These are phyloP conservation scores for Uropetala carovei DNA, from an alignment of 2,888 invertebrate genomes.

Conservation along the genomic window DNA sequence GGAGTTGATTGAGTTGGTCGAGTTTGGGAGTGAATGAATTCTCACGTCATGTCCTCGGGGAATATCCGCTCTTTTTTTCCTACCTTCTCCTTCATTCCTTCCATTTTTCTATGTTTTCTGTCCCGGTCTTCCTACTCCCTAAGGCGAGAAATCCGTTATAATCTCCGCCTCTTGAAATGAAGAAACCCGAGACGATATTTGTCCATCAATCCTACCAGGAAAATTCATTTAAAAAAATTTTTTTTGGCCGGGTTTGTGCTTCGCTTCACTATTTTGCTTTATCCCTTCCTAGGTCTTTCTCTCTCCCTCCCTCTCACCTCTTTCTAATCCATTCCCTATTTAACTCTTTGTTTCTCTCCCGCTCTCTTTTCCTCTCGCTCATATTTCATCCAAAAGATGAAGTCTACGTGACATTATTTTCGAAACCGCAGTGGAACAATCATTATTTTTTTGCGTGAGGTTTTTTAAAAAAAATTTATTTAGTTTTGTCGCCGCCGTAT, in stretches of 20 bases:
- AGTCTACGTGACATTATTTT: too few relatives aligned
- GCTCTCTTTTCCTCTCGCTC: too few relatives aligned
- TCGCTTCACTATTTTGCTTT: not conserved
- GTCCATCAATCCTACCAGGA: not conserved
- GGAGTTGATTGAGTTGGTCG: constrained; percentile 26
- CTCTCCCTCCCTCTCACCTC: not conserved
- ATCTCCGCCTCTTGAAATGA: not conserved
- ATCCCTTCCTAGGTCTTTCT: not conserved
- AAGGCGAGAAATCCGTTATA: not conserved
- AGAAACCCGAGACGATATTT: not conserved
- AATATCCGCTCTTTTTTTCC: not conserved
- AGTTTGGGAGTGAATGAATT: constrained; percentile 32
- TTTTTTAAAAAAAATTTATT: too few relatives aligned
- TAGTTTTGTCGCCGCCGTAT: too few relatives aligned
- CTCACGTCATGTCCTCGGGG: not conserved
- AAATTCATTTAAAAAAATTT: not conserved
- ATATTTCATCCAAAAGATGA: too few relatives aligned
- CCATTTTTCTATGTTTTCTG: not conserved
- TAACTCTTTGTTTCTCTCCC: too few relatives aligned
- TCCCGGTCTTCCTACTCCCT: too few relatives aligned
- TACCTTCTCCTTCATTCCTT: not conserved
- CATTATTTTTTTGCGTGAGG: too few relatives aligned
- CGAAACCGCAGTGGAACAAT: too few relatives aligned
- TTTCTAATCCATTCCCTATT: too few relatives aligned
- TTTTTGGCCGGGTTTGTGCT: not conserved